Evolutionary conservation across 1,140 invertebrate genomes (phyloP).

Genomic region (Drosophila jambulina): DNA sequence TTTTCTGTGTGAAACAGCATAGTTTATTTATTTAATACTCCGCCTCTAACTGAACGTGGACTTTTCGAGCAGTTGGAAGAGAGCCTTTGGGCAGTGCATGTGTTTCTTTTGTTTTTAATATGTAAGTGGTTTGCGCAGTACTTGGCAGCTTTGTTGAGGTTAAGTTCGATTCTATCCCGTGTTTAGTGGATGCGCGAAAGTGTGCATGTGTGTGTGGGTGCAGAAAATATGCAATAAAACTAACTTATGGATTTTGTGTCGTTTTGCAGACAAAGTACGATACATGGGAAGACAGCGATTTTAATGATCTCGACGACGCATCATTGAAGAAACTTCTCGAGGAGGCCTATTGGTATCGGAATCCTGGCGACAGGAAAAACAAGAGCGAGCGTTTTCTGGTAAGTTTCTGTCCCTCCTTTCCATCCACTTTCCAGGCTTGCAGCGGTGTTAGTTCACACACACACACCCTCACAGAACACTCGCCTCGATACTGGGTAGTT

Average conservation of each 20-base stretch:
- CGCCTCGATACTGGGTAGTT: too few species aligned
- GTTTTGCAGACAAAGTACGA: conserved; percentile 70
- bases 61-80: not conserved
- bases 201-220: not conserved
- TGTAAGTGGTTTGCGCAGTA: conserved; percentile 3
- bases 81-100: conserved; percentile 1
- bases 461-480: not conserved
- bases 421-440: not conserved
- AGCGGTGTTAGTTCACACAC: not conserved
- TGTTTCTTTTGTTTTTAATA: not conserved
- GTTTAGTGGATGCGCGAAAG: conserved; percentile 8
- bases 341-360: conserved; percentile 90
- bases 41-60: not conserved
- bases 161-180: conserved; percentile 4
- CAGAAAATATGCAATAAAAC: not conserved
- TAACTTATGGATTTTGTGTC: not conserved
- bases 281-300: conserved; percentile 88
- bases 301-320: conserved; percentile 88
- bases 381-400: conserved; percentile 90
- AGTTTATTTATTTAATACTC: conserved; percentile 12
- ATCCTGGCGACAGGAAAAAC: conserved; percentile 89
- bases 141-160: not conserved
- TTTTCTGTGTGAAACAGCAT: conserved; percentile 8
- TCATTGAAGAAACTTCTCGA: conserved; percentile 89
- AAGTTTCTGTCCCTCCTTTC: conserved; percentile 54